A percentile compares a stretch with the other conserved stretches of the same genome.
phyloP scores from a whole-genome alignment of 2,888 invertebrate species.

The Drosophila algonquin region DNA sequence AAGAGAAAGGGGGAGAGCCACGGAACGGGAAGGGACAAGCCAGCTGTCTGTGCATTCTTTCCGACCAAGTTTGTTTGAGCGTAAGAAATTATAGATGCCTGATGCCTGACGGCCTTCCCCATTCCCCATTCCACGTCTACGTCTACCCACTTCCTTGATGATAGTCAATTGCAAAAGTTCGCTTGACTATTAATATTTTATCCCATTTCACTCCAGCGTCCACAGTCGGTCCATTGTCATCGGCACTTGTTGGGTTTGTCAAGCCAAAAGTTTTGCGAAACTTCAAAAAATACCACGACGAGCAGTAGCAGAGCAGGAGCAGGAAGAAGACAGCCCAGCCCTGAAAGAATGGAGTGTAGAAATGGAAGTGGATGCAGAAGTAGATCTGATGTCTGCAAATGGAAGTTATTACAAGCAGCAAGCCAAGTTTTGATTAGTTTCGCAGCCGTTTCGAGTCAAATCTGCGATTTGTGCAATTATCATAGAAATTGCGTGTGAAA shows the following conservation, averaged over 20 bases:
- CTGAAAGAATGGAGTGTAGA: neutral
- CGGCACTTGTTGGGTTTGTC: conserved; percentile 63
- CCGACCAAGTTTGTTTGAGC: conserved; percentile 67
- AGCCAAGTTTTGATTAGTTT: conserved; percentile 53
- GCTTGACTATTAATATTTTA: conserved; percentile 74
- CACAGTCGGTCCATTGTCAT: conserved; percentile 60
- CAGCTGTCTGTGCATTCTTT: conserved; percentile 49
- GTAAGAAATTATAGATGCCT: conserved; percentile 68
- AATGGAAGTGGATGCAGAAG: neutral
- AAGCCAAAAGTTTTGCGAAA: conserved; percentile 46
- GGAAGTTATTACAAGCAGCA: conserved; percentile 45
- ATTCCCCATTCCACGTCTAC: conserved; percentile 20
- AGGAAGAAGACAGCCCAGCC: conserved; percentile 7
- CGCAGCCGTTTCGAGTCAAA: conserved; percentile 30
- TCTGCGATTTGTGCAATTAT: conserved; percentile 42
- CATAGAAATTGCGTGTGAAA: conserved; percentile 40
- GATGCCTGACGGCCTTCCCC: conserved; percentile 38
- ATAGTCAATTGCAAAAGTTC: conserved; percentile 74
- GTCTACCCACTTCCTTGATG: conserved; percentile 51
- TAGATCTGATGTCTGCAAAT: conserved; percentile 47
- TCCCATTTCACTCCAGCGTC: conserved; percentile 66
- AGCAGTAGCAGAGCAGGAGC: neutral
- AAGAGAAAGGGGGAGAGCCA: neutral
- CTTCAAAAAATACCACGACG: conserved; percentile 36
- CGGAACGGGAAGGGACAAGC: conserved; percentile 10